These are phyloP conservation scores for Dufourea novaeangliae DNA, from an alignment of 1,140 invertebrate species.

Conservation along the genomic window DNA sequence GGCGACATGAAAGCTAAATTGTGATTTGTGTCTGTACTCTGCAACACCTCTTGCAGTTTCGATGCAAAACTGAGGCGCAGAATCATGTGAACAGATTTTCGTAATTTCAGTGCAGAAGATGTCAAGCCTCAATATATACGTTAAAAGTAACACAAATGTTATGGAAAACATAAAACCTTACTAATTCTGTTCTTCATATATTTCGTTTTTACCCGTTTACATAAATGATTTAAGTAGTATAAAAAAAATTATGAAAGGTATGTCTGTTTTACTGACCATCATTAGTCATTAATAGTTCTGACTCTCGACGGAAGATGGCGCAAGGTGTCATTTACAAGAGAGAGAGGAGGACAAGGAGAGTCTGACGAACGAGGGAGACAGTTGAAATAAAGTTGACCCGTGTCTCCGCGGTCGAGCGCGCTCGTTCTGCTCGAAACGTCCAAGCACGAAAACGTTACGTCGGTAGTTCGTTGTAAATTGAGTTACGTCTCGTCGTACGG, in stretches of 20 bases:
- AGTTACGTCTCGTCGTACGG: conserved; percentile 35
- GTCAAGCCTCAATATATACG: not conserved
- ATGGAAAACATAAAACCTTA: too few relatives aligned
- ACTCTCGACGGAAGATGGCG: not conserved
- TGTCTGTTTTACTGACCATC: conserved; percentile 10
- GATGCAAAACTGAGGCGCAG: not conserved
- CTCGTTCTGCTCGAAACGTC: conserved; percentile 58
- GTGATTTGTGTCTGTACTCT: not conserved
- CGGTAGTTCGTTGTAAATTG: conserved; percentile 29
- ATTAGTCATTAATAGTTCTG: not conserved
- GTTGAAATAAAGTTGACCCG: conserved; percentile 59
- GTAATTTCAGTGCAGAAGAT: not conserved
- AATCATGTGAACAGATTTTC: not conserved
- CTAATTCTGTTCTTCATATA: too few relatives aligned
- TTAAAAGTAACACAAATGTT: too few relatives aligned
- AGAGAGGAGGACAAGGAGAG: conserved; percentile 23
- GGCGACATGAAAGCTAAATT: not conserved
- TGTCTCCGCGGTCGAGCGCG: conserved; percentile 60
- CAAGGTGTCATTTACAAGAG: not conserved
- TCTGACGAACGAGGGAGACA: conserved; percentile 41
- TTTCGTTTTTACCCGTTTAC: too few relatives aligned
- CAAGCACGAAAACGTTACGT: conserved; percentile 40
- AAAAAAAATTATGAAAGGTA: not conserved
- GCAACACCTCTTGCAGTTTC: not conserved
- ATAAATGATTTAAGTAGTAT: too few relatives aligned